phyloP scores from a whole-genome alignment of 2,113 vertebrate species.

The Muntiacus reevesi region DNA sequence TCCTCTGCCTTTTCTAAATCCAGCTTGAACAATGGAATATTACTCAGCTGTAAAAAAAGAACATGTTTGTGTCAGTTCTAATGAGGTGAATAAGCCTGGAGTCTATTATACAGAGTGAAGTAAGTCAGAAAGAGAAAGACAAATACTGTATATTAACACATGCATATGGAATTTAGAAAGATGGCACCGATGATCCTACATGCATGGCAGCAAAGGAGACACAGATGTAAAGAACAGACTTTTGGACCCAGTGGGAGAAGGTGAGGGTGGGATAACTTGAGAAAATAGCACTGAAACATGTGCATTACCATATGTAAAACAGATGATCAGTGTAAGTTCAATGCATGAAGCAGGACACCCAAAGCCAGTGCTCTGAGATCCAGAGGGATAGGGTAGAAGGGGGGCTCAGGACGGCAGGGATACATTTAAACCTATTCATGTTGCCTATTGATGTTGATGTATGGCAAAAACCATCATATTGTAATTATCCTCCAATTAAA shows the following conservation, averaged over 20 bases:
- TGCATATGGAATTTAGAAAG: neutral
- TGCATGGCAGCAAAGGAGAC: neutral
- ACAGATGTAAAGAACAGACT: neutral
- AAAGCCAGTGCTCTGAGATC: neutral
- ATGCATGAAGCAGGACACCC: neutral
- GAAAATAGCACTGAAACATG: neutral
- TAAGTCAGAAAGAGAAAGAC: neutral
- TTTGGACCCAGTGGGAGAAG: neutral
- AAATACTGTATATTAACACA: neutral
- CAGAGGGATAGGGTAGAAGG: neutral
- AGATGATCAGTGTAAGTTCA: neutral
- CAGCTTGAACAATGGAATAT: neutral
- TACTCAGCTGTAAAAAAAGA: neutral
- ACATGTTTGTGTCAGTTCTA: neutral
- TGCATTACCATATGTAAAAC: neutral
- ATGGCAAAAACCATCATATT: neutral
- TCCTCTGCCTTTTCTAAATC: neutral
- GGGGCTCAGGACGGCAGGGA: neutral
- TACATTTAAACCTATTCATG: neutral
- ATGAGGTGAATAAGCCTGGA: neutral
- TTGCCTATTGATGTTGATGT: neutral
- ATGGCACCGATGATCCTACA: neutral
- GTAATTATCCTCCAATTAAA: neutral
- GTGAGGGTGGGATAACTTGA: neutral
- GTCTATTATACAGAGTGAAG: neutral